Percentiles rank a stretch among this genome's conserved stretches.
Evolutionary conservation across 2,888 invertebrate species (phyloP).

Genomic region (Caenorhabditis virilis): DNA sequence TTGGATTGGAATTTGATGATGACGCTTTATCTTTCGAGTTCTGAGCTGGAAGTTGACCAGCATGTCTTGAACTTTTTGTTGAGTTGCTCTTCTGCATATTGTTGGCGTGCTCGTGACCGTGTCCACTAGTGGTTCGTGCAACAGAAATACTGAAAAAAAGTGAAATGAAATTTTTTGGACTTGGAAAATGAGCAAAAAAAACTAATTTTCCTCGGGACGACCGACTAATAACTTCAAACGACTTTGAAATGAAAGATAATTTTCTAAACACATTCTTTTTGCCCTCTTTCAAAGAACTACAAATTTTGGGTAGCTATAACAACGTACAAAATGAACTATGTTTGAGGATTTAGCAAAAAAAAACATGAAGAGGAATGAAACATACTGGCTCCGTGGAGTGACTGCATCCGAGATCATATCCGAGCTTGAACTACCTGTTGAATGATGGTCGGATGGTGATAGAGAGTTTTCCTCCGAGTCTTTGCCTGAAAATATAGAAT

Average conservation of each 20-base stretch:
- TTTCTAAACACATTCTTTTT: too few species aligned
- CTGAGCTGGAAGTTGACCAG: conserved; percentile 8
- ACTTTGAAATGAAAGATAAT: too few species aligned
- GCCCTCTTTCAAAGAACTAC: too few species aligned
- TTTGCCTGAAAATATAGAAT: conserved; percentile 7
- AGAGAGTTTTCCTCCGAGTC: conserved; percentile 26
- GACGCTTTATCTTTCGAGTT: conserved; percentile 34
- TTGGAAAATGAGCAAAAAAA: neutral
- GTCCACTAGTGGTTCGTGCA: conserved; percentile 34
- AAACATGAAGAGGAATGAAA: too few species aligned
- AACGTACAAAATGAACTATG: too few species aligned
- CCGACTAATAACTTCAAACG: too few species aligned
- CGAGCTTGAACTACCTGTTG: conserved; percentile 23
- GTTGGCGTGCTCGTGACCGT: conserved; percentile 4
- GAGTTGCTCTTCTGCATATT: conserved; percentile 28
- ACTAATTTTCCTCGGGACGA: too few species aligned
- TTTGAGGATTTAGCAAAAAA: too few species aligned
- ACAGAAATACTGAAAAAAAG: conserved; percentile 35
- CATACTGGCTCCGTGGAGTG: conserved; percentile 37
- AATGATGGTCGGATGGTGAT: conserved; percentile 13
- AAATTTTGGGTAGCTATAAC: too few species aligned
- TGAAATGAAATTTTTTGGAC: neutral
- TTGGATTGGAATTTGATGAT: conserved; percentile 28
- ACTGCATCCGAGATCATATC: conserved; percentile 24
- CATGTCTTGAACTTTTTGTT: conserved; percentile 26